Conservation (phyloP, 2,113 vertebrate species). For the Parus major region DNA sequence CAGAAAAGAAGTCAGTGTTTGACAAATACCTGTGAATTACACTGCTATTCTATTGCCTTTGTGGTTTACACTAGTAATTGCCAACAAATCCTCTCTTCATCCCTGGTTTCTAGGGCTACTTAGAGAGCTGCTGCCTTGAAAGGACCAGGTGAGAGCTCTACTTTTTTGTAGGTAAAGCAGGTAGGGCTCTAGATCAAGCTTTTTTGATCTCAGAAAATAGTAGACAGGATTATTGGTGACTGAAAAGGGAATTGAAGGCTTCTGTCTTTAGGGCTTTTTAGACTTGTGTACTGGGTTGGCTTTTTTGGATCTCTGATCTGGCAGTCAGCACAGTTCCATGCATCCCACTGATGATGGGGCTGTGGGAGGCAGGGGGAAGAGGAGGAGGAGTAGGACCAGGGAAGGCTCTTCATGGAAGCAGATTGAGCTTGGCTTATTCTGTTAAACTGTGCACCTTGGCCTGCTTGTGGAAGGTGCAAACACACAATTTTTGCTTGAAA, state of each 20-base stretch:
- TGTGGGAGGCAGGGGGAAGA: no score
- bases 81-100: not conserved
- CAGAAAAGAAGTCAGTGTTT: not conserved
- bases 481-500: not conserved
- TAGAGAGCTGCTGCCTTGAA: not conserved
- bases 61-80: not conserved
- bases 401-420: not conserved
- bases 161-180: not conserved
- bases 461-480: not conserved
- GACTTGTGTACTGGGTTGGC: not conserved
- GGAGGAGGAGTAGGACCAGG: not conserved
- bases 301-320: not conserved
- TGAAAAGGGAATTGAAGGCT: not conserved
- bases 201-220: not conserved
- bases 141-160: not conserved
- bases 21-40: not conserved
- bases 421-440: not conserved
- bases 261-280: not conserved
- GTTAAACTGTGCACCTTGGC: not conserved
- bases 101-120: not conserved
- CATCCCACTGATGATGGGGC: not conserved
- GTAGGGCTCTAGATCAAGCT: not conserved
- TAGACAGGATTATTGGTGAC: not conserved
- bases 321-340: not conserved
- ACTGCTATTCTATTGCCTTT: not conserved